Conservation (phyloP, 2,888 invertebrate species). For the Acleris literana region DNA sequence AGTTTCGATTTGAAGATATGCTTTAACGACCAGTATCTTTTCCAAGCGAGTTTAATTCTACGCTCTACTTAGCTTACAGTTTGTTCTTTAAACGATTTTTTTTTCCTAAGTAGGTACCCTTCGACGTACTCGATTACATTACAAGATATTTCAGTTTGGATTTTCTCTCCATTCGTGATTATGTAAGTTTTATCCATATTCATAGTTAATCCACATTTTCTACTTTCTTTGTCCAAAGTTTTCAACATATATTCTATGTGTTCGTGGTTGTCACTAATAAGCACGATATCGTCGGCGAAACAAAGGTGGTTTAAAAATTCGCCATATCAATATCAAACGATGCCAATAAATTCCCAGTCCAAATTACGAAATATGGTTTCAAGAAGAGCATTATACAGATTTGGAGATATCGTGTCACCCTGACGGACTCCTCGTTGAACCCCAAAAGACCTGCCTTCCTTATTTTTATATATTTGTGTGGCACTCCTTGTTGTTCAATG, state of each 20-base stretch:
- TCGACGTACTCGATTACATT: no score
- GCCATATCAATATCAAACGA: no score
- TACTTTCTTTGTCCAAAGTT: background rate
- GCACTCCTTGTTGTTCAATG: slow-evolving; percentile 4
- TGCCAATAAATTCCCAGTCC: no score
- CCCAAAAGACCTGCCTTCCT: background rate
- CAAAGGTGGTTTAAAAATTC: no score
- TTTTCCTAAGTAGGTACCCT: background rate
- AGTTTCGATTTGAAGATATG: no score
- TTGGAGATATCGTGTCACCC: no score
- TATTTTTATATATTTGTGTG: slow-evolving; percentile 2
- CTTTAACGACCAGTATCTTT: no score
- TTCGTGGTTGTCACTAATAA: background rate
- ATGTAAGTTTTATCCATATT: slow-evolving; percentile 6
- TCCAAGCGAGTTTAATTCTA: slow-evolving; percentile 8
- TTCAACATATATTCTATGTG: background rate
- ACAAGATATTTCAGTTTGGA: background rate
- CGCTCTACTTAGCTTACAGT: slow-evolving; percentile 5
- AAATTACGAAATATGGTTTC: no score
- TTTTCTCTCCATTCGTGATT: background rate
- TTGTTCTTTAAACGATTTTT: background rate
- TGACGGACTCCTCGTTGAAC: no score
- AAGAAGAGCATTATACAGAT: no score
- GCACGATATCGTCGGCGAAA: no score
- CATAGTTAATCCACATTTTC: background rate